A percentile compares a stretch with the other conserved stretches of the same genome.
Conservation (phyloP, 1,140 invertebrate genomes). For the Diachasmimorpha longicaudata region DNA sequence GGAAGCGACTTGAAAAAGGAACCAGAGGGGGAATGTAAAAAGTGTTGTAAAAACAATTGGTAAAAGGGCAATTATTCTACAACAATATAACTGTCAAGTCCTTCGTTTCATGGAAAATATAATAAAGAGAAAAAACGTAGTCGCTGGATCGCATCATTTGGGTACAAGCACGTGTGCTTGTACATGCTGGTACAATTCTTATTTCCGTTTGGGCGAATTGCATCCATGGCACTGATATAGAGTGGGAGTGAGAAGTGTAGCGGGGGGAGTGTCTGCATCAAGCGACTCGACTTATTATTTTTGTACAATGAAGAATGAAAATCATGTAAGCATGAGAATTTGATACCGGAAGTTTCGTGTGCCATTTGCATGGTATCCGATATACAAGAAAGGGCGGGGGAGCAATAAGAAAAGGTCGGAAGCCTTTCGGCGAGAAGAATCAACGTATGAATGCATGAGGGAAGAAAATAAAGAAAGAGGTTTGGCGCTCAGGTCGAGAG, state of each 20-base stretch:
- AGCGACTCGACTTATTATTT: background rate
- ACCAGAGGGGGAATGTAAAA: background rate
- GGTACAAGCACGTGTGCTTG: background rate
- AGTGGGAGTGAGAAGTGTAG: background rate
- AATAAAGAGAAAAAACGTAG: too few relatives aligned
- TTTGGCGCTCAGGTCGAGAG: constrained; percentile 48
- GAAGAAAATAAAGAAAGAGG: constrained; percentile 22
- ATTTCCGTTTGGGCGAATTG: constrained; percentile 37
- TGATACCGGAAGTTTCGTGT: constrained; percentile 58
- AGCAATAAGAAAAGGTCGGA: constrained; percentile 1
- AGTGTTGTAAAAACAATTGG: background rate
- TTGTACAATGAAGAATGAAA: background rate
- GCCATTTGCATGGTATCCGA: constrained; percentile 53
- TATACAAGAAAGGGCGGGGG: constrained; percentile 36
- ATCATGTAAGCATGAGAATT: constrained; percentile 38
- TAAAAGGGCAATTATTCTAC: background rate
- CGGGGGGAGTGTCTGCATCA: background rate
- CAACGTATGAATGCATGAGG: constrained; percentile 42
- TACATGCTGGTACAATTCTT: constrained; percentile 24
- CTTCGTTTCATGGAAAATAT: background rate
- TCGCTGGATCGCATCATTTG: too few relatives aligned
- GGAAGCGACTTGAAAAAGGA: too few relatives aligned
- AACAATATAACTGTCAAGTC: background rate
- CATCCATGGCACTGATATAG: background rate
- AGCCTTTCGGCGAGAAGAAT: constrained; percentile 39